phyloP scores from a whole-genome alignment of 2,113 vertebrate genomes.

The Helogale parvula region DNA sequence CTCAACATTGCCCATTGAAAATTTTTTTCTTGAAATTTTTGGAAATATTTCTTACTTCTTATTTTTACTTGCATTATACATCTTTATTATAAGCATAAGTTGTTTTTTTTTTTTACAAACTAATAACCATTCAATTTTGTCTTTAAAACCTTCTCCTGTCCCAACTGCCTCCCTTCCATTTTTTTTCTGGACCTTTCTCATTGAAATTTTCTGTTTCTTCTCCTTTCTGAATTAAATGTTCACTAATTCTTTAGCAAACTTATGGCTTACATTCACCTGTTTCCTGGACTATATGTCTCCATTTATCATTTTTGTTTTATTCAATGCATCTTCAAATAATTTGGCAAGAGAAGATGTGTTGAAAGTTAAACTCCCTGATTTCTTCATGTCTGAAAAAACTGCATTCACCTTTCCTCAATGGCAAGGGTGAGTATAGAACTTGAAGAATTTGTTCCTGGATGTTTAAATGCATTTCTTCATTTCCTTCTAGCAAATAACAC shows the following conservation, averaged over 20 bases:
- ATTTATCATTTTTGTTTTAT: background rate
- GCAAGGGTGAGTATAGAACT: background rate
- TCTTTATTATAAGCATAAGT: background rate
- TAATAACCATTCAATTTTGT: background rate
- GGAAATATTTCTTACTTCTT: background rate
- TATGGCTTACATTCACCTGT: background rate
- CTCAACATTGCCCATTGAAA: background rate
- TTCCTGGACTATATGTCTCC: background rate
- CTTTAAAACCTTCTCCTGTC: background rate
- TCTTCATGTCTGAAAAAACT: background rate
- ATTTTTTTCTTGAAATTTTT: background rate
- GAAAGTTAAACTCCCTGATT: background rate
- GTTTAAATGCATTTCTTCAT: background rate
- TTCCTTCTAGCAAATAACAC: background rate
- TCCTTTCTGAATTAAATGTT: background rate
- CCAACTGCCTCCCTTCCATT: background rate
- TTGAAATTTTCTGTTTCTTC: background rate
- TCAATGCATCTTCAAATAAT: background rate
- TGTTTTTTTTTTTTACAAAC: background rate
- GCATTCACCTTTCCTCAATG: conserved; percentile 6
- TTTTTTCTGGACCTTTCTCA: background rate
- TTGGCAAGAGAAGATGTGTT: background rate
- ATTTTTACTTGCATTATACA: background rate
- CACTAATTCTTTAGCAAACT: background rate
- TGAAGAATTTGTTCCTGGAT: background rate